phyloP scores from a whole-genome alignment of 2,888 invertebrate genomes.

The Synergus japonicus region DNA sequence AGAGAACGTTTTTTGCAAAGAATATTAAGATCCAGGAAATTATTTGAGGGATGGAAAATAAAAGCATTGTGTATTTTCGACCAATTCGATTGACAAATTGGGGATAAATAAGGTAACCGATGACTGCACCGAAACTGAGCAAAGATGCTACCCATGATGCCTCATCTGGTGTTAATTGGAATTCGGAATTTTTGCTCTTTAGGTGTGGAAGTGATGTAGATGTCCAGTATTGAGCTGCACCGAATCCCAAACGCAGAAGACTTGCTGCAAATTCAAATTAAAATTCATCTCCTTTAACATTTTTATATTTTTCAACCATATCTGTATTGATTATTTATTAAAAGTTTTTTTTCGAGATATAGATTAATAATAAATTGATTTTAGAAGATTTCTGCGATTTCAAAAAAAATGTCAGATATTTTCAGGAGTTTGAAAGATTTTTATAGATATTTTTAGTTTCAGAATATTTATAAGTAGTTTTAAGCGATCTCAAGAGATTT shows the following conservation, averaged over 20 bases:
- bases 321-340: too few relatives aligned
- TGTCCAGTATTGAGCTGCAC: neutral
- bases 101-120: neutral
- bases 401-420: too few relatives aligned
- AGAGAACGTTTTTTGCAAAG: neutral
- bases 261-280: neutral
- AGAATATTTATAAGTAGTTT: too few relatives aligned
- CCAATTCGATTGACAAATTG: constrained; percentile 11
- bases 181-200: neutral
- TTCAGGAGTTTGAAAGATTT: too few relatives aligned
- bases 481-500: too few relatives aligned
- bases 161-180: neutral
- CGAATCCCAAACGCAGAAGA: constrained; percentile 13
- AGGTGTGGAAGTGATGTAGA: constrained; percentile 7
- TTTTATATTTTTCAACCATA: too few relatives aligned
- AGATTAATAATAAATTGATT: too few relatives aligned
- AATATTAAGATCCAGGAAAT: constrained; percentile 8
- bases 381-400: too few relatives aligned
- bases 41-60: constrained; percentile 23
- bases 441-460: too few relatives aligned
- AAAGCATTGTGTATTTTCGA: constrained; percentile 9
- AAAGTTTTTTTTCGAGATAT: too few relatives aligned
- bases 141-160: constrained; percentile 7
- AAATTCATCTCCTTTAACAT: too few relatives aligned
- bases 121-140: neutral